Conservation (phyloP, 2,888 invertebrate species). For the Caenorhabditis wallacei region DNA sequence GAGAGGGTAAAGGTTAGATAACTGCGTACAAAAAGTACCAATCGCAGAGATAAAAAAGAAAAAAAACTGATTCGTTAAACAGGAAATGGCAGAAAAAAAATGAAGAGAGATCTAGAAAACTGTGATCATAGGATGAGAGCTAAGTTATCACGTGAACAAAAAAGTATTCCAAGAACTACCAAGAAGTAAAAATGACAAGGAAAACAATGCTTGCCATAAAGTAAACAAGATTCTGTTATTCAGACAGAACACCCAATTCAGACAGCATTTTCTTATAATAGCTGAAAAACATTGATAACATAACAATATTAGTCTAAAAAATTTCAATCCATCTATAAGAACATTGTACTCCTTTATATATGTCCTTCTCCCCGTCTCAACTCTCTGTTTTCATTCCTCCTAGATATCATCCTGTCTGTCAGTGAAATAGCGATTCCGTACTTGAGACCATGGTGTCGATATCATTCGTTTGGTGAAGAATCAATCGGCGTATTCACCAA, state of each 20-base stretch:
- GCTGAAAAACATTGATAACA: neutral
- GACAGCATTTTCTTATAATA: neutral
- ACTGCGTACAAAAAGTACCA: slow-evolving; percentile 27
- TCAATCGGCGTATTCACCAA: slow-evolving; percentile 40
- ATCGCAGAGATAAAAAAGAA: too few relatives aligned
- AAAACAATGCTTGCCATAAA: too few relatives aligned
- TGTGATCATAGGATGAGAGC: neutral
- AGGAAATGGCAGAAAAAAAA: too few relatives aligned
- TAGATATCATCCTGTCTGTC: slow-evolving; percentile 48
- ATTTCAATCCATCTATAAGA: neutral
- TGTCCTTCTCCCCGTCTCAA: neutral
- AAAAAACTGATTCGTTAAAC: too few relatives aligned
- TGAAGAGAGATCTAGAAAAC: neutral
- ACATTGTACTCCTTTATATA: slow-evolving; percentile 16
- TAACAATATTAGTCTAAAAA: too few relatives aligned
- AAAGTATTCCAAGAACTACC: neutral
- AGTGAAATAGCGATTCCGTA: slow-evolving; percentile 22
- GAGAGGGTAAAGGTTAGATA: slow-evolving; percentile 24
- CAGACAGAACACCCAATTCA: too few relatives aligned
- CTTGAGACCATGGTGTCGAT: slow-evolving; percentile 28
- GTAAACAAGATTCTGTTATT: too few relatives aligned
- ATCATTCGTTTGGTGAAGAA: slow-evolving; percentile 46
- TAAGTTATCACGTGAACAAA: too few relatives aligned
- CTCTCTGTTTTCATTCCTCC: slow-evolving; percentile 38
- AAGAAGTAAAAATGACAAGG: neutral